Conservation (phyloP, 2,797 vertebrate species). For the Heterohyrax brucei region DNA sequence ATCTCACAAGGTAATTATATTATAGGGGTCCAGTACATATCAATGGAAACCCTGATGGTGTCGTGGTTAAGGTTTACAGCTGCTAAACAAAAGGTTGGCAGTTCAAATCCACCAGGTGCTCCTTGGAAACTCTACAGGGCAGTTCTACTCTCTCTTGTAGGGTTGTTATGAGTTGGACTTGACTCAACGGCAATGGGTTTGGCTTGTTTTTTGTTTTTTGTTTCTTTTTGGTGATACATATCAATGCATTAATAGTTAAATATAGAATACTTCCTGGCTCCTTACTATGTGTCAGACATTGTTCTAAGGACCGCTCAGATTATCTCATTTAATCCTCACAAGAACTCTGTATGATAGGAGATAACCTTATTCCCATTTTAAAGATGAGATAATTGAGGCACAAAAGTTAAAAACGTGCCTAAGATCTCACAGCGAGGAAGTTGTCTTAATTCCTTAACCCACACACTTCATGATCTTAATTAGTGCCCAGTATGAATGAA, state of each 20-base stretch:
- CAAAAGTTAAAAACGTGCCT: not conserved
- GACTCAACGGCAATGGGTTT: too few relatives aligned
- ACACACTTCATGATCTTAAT: not conserved
- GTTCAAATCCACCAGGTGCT: too few relatives aligned
- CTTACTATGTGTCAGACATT: not conserved
- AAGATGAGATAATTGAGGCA: conserved; percentile 10
- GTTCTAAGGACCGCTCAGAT: conserved; percentile 25
- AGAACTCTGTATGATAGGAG: not conserved
- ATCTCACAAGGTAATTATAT: not conserved
- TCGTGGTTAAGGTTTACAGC: too few relatives aligned
- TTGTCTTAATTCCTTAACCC: conserved; percentile 7
- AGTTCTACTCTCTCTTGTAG: too few relatives aligned
- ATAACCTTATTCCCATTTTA: not conserved
- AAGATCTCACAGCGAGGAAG: conserved; percentile 31
- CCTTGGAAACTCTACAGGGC: too few relatives aligned
- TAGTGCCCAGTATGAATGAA: not conserved
- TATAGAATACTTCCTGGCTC: not conserved
- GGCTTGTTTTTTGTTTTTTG: too few relatives aligned
- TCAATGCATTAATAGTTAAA: not conserved
- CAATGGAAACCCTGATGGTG: too few relatives aligned
- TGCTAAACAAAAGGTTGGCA: too few relatives aligned
- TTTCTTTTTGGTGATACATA: not conserved
- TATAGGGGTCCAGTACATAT: not conserved
- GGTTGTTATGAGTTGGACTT: too few relatives aligned
- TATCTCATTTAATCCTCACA: conserved; percentile 3